Conservation (phyloP, 2,113 vertebrate species). For the Psittacara wagleri region DNA sequence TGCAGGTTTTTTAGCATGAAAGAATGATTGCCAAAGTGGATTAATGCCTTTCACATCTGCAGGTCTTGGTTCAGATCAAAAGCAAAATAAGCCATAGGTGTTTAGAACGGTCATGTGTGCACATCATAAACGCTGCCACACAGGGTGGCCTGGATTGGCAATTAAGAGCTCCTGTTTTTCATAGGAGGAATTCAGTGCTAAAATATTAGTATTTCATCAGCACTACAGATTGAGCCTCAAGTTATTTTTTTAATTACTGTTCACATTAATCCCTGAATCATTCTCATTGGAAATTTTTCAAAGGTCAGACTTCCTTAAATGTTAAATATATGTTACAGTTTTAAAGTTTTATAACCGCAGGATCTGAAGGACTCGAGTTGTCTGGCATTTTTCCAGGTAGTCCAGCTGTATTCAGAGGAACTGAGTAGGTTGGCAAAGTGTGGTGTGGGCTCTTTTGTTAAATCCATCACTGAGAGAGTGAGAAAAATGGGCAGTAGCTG, state of each 20-base stretch:
- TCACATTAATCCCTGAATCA: not conserved
- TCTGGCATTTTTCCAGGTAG: not conserved
- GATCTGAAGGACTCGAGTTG: not conserved
- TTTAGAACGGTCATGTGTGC: not conserved
- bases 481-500: not conserved
- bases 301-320: not conserved
- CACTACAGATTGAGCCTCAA: not conserved
- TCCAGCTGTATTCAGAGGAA: not conserved
- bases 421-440: not conserved
- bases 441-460: not conserved
- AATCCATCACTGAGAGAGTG: not conserved
- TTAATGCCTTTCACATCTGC: slow-evolving; percentile 31
- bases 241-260: not conserved
- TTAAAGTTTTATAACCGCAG: not conserved
- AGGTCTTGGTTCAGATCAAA: slow-evolving; percentile 8
- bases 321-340: not conserved
- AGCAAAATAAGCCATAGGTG: not conserved
- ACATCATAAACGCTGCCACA: not conserved
- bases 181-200: not conserved
- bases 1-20: fast-evolving
- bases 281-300: not conserved
- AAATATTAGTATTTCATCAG: not conserved
- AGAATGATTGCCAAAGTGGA: not conserved
- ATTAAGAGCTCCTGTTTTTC: not conserved
- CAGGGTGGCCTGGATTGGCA: not conserved